A percentile compares a stretch with the other conserved stretches of the same genome.
These are phyloP conservation scores for Mesaphorura yosii DNA, from an alignment of 1,140 invertebrate genomes.

Conservation along the genomic window DNA sequence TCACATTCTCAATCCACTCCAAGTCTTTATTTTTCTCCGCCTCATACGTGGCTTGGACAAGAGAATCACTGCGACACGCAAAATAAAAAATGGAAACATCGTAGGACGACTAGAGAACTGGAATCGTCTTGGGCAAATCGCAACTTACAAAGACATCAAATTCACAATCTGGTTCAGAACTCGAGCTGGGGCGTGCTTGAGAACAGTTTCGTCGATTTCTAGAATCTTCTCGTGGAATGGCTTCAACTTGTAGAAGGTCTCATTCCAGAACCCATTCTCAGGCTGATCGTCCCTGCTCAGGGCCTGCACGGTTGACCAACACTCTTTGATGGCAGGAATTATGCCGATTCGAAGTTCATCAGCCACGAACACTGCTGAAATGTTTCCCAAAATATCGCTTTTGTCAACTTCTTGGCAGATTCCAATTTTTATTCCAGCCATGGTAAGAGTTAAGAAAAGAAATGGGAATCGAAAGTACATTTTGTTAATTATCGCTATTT, in stretches of 20 bases:
- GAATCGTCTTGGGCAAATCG: not conserved
- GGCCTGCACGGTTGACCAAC: conserved; percentile 4
- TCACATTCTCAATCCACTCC: conserved; percentile 5
- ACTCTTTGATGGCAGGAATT: conserved; percentile 3
- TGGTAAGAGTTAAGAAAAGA: no score
- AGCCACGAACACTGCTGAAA: conserved; percentile 8
- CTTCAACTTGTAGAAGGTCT: conserved; percentile 5
- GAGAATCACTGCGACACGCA: not conserved
- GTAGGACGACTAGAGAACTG: not conserved
- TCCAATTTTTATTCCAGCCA: no score
- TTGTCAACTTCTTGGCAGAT: no score
- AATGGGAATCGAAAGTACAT: no score
- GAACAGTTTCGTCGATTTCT: conserved; percentile 4
- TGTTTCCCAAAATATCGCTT: no score
- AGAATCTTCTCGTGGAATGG: conserved; percentile 7
- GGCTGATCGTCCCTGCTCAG: not conserved
- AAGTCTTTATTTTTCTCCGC: not conserved
- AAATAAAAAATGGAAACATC: not conserved
- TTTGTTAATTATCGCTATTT: no score
- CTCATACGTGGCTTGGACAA: not conserved
- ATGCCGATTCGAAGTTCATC: conserved; percentile 2
- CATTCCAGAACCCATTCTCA: conserved; percentile 10
- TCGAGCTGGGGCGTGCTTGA: conserved; percentile 1
- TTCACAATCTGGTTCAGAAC: conserved; percentile 8
- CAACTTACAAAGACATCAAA: conserved; percentile 4